A percentile compares a stretch with the other conserved stretches of the same genome.
These are phyloP conservation scores for Notocelia uddmanniana DNA, from an alignment of 2,888 invertebrate genomes.

Conservation along the genomic window DNA sequence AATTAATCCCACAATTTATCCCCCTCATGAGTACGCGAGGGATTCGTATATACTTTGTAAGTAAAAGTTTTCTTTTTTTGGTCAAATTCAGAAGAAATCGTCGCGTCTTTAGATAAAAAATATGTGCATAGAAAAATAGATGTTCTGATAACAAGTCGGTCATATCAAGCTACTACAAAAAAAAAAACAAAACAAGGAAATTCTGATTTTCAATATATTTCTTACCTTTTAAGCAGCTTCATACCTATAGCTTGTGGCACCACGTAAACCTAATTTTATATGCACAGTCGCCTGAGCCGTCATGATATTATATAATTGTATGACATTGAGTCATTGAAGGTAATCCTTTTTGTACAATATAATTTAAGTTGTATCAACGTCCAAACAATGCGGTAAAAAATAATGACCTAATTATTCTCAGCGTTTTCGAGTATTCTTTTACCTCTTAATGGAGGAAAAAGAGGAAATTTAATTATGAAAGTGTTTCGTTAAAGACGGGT, in stretches of 20 bases:
- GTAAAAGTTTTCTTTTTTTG: slow-evolving; percentile 20
- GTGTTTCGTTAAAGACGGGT: slow-evolving; percentile 17
- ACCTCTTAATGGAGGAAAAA: slow-evolving; percentile 31
- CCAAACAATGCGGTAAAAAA: slow-evolving; percentile 24
- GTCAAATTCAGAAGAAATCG: background rate
- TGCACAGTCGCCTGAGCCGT: background rate
- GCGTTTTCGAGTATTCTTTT: slow-evolving; percentile 29
- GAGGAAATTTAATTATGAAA: slow-evolving; percentile 21
- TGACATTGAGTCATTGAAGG: too few species aligned
- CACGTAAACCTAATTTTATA: background rate
- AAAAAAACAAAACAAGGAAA: background rate
- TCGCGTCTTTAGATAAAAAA: background rate
- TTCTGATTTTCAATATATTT: background rate
- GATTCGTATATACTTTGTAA: slow-evolving; percentile 39
- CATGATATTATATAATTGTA: slow-evolving; percentile 5
- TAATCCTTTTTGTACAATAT: slow-evolving; percentile 5
- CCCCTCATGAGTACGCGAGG: slow-evolving; percentile 20
- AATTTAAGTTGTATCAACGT: slow-evolving; percentile 24
- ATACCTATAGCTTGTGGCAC: too few species aligned
- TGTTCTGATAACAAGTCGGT: background rate
- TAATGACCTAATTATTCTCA: slow-evolving; percentile 24
- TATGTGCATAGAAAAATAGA: background rate
- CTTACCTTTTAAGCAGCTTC: background rate
- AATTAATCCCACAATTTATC: slow-evolving; percentile 37
- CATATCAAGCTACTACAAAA: background rate